Evolutionary conservation across 2,113 vertebrate species (phyloP).

Genomic region (Narcine bancroftii): DNA sequence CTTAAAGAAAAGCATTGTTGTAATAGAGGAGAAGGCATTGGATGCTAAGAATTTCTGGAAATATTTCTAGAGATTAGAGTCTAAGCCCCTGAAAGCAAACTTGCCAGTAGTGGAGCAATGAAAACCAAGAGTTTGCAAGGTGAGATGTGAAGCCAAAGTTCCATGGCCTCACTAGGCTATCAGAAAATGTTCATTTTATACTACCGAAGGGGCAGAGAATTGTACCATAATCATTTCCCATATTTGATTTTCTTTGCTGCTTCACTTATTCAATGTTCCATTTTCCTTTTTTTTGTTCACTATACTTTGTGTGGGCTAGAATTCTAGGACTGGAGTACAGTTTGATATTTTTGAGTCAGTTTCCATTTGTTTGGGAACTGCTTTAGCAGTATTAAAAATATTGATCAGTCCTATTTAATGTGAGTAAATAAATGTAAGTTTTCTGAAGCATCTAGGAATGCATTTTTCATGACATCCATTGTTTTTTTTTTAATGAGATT

Average conservation of each 20-base stretch:
- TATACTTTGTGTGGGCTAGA: background rate
- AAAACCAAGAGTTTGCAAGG: too few relatives aligned
- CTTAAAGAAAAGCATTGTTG: too few relatives aligned
- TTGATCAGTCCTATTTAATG: background rate
- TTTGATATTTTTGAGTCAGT: background rate
- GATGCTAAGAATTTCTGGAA: too few relatives aligned
- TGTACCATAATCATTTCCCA: background rate
- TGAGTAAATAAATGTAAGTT: background rate
- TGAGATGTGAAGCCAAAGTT: background rate
- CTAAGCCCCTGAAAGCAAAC: too few relatives aligned
- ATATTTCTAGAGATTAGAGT: too few relatives aligned
- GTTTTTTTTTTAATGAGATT: too few relatives aligned
- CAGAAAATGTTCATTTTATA: background rate
- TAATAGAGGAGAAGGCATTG: too few relatives aligned
- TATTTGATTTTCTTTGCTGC: background rate
- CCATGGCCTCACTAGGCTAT: background rate
- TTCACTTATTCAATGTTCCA: background rate
- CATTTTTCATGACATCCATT: background rate
- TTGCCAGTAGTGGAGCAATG: too few relatives aligned
- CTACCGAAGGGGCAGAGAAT: background rate
- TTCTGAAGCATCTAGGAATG: background rate
- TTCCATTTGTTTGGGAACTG: background rate
- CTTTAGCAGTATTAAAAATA: background rate
- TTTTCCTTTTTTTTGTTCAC: background rate
- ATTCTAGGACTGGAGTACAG: background rate